Evolutionary conservation across 2,797 vertebrate species (phyloP).

Genomic region (Cryptoblepharus egeriae): DNA sequence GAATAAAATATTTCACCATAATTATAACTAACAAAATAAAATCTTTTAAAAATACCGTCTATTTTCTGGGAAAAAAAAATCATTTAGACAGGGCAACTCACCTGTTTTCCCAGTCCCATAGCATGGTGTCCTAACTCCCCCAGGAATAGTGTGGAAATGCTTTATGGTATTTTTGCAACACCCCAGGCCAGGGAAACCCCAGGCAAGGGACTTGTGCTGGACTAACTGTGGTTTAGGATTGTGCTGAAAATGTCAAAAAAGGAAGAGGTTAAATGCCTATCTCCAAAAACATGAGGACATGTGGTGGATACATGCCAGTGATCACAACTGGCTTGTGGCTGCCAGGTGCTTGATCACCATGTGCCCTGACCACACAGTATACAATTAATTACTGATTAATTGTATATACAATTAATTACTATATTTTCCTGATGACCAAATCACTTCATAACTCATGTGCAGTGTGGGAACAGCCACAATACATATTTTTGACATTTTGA

Average conservation of each 20-base stretch:
- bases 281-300: not conserved
- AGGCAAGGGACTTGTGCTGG: too few species aligned
- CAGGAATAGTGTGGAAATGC: too few species aligned
- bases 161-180: conserved; percentile 14
- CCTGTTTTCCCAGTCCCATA: too few species aligned
- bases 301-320: not conserved
- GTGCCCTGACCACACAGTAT: not conserved
- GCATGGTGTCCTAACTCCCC: too few species aligned
- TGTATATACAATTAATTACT: not conserved
- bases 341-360: not conserved
- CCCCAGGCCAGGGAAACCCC: too few species aligned
- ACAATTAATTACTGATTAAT: too few species aligned
- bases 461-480: too few species aligned
- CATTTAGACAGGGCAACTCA: too few species aligned
- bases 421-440: not conserved
- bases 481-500: too few species aligned
- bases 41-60: conserved; percentile 42
- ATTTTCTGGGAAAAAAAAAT: conserved; percentile 1
- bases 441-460: too few species aligned
- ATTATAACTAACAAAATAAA: conserved; percentile 16
- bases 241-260: not conserved
- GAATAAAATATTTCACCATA: not conserved
- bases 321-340: not conserved
- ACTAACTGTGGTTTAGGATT: too few species aligned
- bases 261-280: not conserved